Evolutionary conservation across 2,113 vertebrate species (phyloP).

Genomic region (Misgurnus anguillicaudatus): DNA sequence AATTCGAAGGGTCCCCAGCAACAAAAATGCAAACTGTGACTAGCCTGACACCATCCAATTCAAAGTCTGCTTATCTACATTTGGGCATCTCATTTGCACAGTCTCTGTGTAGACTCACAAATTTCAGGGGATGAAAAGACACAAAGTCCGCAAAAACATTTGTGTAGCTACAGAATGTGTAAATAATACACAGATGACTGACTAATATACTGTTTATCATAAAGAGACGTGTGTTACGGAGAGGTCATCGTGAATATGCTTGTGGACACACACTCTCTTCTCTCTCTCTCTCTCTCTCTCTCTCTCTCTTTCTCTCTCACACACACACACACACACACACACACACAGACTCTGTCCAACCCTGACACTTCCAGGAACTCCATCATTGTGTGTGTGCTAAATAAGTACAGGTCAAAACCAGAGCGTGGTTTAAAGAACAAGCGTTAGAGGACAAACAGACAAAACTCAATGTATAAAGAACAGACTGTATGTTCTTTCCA

Average conservation of each 20-base stretch:
- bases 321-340: too few species aligned
- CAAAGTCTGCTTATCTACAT: slow-evolving; percentile 8
- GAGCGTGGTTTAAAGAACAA: slow-evolving; percentile 3
- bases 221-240: slow-evolving; percentile 26
- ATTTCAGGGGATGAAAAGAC: slow-evolving; percentile 37
- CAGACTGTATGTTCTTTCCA: background rate
- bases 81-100: slow-evolving; percentile 20
- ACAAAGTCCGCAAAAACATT: slow-evolving; percentile 39
- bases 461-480: slow-evolving; percentile 12
- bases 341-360: slow-evolving; percentile 30
- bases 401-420: slow-evolving; percentile 4
- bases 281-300: slow-evolving; percentile 14
- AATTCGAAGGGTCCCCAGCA: background rate
- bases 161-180: slow-evolving; percentile 35
- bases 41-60: background rate
- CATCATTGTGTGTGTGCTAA: slow-evolving; percentile 16
- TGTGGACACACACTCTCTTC: slow-evolving; percentile 27
- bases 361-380: slow-evolving; percentile 19
- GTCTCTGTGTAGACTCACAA: background rate
- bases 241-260: slow-evolving; percentile 42
- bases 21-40: background rate
- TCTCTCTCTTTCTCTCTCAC: slow-evolving; percentile 2
- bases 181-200: slow-evolving; percentile 44
- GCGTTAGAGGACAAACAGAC: background rate
- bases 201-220: slow-evolving; percentile 39